Evolutionary conservation across 2,888 invertebrate species (phyloP).

Genomic region (Eupithecia dodoneata): DNA sequence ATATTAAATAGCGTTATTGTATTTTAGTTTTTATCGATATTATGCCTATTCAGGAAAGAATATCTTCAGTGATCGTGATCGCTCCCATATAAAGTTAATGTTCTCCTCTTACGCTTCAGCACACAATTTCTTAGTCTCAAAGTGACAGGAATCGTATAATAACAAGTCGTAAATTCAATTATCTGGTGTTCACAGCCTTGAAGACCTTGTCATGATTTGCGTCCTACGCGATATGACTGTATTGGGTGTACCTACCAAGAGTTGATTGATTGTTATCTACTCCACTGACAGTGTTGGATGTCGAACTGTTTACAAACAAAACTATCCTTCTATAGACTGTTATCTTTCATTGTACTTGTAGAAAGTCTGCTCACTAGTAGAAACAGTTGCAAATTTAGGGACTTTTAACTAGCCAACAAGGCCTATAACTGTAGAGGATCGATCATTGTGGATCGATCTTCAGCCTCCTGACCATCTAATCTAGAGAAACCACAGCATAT

Average conservation of each 20-base stretch:
- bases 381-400: background rate
- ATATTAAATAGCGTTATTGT: background rate
- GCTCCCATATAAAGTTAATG: background rate
- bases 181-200: conserved; percentile 64
- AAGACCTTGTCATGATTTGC: conserved; percentile 69
- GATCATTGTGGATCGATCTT: background rate
- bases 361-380: background rate
- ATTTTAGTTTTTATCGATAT: background rate
- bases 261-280: conserved; percentile 18
- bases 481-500: background rate
- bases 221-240: conserved; percentile 58
- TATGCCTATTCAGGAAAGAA: background rate
- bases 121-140: background rate
- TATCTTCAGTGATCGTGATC: background rate
- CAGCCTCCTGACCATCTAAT: background rate
- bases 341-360: background rate
- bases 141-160: conserved; percentile 41
- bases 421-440: background rate
- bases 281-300: conserved; percentile 11
- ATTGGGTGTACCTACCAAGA: conserved; percentile 12
- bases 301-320: conserved; percentile 30
- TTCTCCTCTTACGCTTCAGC: background rate
- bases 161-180: conserved; percentile 64
- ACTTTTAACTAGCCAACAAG: background rate
- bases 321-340: background rate